Percentiles rank a stretch among this genome's conserved stretches.
Evolutionary conservation across 2,797 vertebrate genomes (phyloP).

Genomic region (Semotilus atromaculatus): DNA sequence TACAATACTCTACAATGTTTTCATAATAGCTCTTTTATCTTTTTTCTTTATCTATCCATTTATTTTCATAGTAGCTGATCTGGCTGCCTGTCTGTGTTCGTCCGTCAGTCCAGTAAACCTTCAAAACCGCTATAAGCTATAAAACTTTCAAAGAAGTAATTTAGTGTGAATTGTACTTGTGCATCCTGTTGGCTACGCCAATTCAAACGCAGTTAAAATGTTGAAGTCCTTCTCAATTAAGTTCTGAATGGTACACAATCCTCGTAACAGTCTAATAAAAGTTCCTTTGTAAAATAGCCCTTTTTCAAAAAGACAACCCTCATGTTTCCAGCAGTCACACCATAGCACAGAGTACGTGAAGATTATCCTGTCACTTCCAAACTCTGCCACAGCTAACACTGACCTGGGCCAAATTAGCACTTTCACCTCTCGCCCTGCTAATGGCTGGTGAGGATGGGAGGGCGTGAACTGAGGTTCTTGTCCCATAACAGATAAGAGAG

Average conservation of each 20-base stretch:
- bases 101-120: not conserved
- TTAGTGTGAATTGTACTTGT: not conserved
- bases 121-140: not conserved
- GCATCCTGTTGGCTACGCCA: not conserved
- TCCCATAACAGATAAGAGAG: not conserved
- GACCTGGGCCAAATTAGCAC: conserved; percentile 63
- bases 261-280: not conserved
- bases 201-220: not conserved
- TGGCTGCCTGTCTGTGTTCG: not conserved
- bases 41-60: no score
- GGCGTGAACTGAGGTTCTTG: not conserved
- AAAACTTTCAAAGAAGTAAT: not conserved
- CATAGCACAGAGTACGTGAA: not conserved
- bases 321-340: not conserved
- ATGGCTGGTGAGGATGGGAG: conserved; percentile 56
- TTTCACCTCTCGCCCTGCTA: conserved; percentile 59
- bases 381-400: conserved; percentile 40
- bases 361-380: conserved; percentile 16
- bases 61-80: not conserved
- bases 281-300: not conserved
- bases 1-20: not conserved
- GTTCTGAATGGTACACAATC: not conserved
- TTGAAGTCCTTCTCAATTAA: not conserved
- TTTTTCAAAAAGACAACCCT: not conserved
- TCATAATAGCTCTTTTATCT: not conserved